A percentile compares a stretch with the other conserved stretches of the same genome.
Evolutionary conservation across 2,797 vertebrate species (phyloP).

Genomic region (Dermochelys coriacea): DNA sequence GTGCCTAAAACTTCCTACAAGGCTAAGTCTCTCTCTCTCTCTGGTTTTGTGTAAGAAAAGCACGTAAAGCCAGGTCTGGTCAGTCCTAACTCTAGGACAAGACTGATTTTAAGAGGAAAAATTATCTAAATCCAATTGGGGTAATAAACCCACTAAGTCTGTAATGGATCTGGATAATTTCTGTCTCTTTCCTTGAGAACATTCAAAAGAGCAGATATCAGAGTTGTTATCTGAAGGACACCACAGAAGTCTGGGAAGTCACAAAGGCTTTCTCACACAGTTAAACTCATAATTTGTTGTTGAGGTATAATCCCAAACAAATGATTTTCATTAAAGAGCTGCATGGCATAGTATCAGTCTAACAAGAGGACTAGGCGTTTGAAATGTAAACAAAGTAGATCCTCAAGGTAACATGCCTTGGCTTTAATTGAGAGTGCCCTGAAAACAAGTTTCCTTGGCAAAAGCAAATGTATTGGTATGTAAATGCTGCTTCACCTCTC

Average conservation of each 20-base stretch:
- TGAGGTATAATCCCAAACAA: constrained; percentile 58
- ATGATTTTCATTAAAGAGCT: constrained; percentile 64
- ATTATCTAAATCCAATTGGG: background rate
- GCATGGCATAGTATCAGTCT: constrained; percentile 31
- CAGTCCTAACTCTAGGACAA: too few relatives aligned
- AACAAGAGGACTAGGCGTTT: constrained; percentile 42
- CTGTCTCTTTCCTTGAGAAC: background rate
- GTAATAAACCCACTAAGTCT: background rate
- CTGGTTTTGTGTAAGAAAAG: too few relatives aligned
- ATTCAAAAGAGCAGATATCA: background rate
- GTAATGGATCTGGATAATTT: background rate
- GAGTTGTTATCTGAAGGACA: constrained; percentile 1
- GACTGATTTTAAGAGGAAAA: background rate
- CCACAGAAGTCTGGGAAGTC: constrained; percentile 9
- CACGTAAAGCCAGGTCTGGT: too few relatives aligned
- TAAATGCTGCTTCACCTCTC: background rate
- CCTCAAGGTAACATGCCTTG: constrained; percentile 41
- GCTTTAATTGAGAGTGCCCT: constrained; percentile 40
- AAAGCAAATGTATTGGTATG: background rate
- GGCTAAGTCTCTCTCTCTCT: too few relatives aligned
- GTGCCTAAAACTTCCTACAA: too few relatives aligned
- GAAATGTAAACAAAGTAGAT: constrained; percentile 63
- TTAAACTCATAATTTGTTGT: constrained; percentile 28
- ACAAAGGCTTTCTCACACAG: constrained; percentile 8
- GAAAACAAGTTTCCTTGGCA: constrained; percentile 36